These are phyloP conservation scores for Escarpia spicata DNA, from an alignment of 2,888 invertebrate genomes.

Conservation along the genomic window DNA sequence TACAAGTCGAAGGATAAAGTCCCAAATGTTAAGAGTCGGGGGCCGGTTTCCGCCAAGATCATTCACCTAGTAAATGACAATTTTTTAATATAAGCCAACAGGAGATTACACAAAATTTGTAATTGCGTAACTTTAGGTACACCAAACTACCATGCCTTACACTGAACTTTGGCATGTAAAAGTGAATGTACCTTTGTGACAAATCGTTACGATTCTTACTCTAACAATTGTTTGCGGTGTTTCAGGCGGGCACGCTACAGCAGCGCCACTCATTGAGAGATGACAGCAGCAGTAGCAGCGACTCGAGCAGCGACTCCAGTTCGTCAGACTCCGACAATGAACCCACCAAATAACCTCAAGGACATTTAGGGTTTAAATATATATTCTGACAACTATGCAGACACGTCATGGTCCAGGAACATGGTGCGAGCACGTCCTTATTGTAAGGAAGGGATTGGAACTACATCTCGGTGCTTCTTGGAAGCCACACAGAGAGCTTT, in stretches of 20 bases:
- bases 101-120: too few species aligned
- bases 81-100: too few species aligned
- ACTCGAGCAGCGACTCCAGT: background rate
- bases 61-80: too few species aligned
- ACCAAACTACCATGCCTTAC: background rate
- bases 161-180: background rate
- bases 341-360: background rate
- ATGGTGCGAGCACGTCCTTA: background rate
- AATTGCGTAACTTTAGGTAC: too few species aligned
- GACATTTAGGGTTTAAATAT: background rate
- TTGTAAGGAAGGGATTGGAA: background rate
- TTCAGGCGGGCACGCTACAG: slow-evolving; percentile 3
- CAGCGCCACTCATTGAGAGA: background rate
- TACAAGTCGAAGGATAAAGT: too few species aligned
- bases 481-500: background rate
- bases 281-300: background rate
- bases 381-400: slow-evolving; percentile 1
- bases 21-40: too few species aligned
- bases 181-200: background rate
- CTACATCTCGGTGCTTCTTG: background rate
- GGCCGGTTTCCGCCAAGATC: too few species aligned
- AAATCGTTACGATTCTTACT: background rate
- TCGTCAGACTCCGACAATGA: background rate
- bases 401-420: background rate
- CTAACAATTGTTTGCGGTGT: background rate